These are phyloP conservation scores for Indri indri DNA, from an alignment of 2,113 vertebrate species.

Conservation along the genomic window DNA sequence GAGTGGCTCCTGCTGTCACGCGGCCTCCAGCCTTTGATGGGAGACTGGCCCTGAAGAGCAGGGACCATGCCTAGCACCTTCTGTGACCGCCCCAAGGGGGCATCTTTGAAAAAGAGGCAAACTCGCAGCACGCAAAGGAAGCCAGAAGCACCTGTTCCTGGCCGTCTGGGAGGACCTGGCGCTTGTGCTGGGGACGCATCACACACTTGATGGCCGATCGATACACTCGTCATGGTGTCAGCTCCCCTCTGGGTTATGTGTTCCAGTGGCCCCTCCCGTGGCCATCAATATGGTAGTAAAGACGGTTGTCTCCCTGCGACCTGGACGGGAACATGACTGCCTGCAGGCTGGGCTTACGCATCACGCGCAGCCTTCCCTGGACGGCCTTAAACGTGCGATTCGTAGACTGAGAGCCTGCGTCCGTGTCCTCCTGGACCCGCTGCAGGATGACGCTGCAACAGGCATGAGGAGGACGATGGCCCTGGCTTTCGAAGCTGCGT, in stretches of 20 bases:
- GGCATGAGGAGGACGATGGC: background rate
- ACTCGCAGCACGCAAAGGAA: too few relatives aligned
- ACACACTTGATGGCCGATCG: background rate
- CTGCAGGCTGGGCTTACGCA: accelerated
- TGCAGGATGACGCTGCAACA: background rate
- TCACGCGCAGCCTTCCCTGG: accelerated
- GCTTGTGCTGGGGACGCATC: background rate
- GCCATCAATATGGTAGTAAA: background rate
- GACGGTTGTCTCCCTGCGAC: accelerated
- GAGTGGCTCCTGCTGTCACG: accelerated
- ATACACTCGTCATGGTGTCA: background rate
- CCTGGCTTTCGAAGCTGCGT: background rate
- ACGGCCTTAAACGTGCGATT: background rate
- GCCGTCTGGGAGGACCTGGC: accelerated
- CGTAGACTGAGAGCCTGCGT: accelerated
- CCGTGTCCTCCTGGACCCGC: background rate
- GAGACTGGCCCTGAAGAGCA: too few relatives aligned
- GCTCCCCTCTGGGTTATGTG: accelerated
- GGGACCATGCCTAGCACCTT: accelerated
- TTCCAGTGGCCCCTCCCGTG: background rate
- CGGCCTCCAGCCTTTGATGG: background rate
- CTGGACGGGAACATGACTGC: background rate
- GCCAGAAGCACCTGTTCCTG: accelerated
- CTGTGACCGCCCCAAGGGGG: background rate
- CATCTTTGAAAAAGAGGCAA: background rate